Evolutionary conservation across 2,888 invertebrate genomes (phyloP), one percentile per base, ranked within the genome.

Genomic region (Anaspis maculata): DNA sequence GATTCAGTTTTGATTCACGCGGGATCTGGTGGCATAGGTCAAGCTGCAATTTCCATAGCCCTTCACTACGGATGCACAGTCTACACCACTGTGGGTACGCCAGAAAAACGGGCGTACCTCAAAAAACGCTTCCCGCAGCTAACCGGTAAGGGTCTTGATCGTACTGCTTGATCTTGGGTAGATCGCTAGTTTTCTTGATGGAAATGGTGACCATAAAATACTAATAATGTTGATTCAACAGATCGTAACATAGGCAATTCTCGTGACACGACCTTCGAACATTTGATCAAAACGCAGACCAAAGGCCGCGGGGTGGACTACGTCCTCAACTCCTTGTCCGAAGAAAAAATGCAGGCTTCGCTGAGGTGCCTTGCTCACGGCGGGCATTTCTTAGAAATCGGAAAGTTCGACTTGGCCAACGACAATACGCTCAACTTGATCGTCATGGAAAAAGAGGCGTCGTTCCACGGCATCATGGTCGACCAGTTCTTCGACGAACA

Each of bases 321-420:
- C 14, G 85, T 95, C 19, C 72, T 95, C 35, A 95, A 95, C 67
- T 95, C 95, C 6, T 71, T 95, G 43, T 81, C 94, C 12, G 91
- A 83, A 57, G 92, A 92, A 52, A 89, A 91, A 56, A 64, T 77
- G n/a, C 53, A 56, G 37, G 62, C 64, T 3, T 64, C 62, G 3
- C 51, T 61, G 1, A 44, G 64, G 6, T 65, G 64, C 44, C 42
- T 65, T 29, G 59, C 55, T 7, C 39, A 40, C 13, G 60, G 59
- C 27, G 64, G 78, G 25, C 59, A 73, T 15, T 79, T 79, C 62
- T 57, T 78, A 35, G 78, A 79, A 59, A 78, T 79, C 45, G 78
- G 79, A 39, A 78, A 78, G 60, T 74, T 70, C 52, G 78, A 79
- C 57, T 56, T 79, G 30, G 67, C 73, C 12, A 57, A 52, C 34